Evolutionary conservation across 2,113 vertebrate species (phyloP).

Genomic region (Stictonetta naevosa): DNA sequence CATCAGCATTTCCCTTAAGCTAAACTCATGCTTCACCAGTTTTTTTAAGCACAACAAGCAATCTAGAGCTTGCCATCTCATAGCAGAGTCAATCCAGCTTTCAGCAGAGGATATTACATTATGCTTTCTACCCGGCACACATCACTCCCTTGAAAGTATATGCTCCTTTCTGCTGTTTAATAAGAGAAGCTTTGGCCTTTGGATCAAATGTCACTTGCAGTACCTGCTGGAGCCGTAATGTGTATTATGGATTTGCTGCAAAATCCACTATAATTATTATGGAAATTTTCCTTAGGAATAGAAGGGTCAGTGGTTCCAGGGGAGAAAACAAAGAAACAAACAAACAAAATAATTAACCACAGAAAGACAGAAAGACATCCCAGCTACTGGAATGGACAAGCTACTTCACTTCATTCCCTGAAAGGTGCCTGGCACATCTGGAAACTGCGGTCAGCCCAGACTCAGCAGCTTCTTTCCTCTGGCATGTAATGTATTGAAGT

Average conservation of each 20-base stretch:
- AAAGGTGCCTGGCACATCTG: neutral
- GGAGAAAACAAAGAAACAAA: neutral
- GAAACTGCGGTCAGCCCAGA: neutral
- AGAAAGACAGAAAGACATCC: neutral
- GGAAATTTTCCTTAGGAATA: neutral
- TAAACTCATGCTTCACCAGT: constrained; percentile 9
- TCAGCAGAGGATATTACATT: neutral
- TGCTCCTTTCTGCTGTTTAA: neutral
- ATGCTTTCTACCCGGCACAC: neutral
- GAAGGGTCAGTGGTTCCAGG: neutral
- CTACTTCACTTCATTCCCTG: neutral
- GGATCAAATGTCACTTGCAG: constrained; percentile 2
- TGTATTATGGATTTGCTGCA: neutral
- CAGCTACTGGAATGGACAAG: neutral
- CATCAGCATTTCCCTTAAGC: constrained; percentile 42
- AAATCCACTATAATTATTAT: neutral
- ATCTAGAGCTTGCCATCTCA: neutral
- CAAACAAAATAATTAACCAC: neutral
- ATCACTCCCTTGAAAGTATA: neutral
- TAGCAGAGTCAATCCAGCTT: neutral
- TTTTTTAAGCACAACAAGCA: constrained; percentile 48
- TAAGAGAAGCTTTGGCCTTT: constrained; percentile 7
- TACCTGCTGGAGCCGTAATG: neutral
- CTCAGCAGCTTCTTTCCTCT: neutral
- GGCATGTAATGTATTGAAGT: fast-evolving